phyloP scores from a whole-genome alignment of 2,113 vertebrate species.

The Enhydra lutris region DNA sequence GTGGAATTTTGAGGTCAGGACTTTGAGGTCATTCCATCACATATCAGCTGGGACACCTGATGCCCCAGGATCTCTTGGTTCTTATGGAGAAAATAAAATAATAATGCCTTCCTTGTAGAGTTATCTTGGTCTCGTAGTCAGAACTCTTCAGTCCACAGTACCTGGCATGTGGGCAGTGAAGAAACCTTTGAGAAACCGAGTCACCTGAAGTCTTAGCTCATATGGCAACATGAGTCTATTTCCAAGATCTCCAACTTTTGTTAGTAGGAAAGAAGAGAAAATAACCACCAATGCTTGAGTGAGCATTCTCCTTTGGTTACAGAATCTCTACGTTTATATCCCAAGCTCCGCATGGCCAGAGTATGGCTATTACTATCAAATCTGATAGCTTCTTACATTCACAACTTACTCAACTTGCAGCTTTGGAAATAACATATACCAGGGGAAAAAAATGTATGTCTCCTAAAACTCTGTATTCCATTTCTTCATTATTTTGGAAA shows the following conservation, averaged over 20 bases:
- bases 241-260: neutral
- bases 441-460: neutral
- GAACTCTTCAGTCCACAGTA: no score
- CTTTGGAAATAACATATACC: neutral
- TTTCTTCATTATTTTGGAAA: neutral
- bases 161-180: neutral
- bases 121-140: no score
- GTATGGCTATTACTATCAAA: neutral
- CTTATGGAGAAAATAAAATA: neutral
- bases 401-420: neutral
- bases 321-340: neutral
- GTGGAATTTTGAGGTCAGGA: neutral
- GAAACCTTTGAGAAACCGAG: neutral
- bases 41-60: neutral
- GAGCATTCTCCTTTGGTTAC: neutral
- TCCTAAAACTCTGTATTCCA: neutral
- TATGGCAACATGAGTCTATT: neutral
- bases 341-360: neutral
- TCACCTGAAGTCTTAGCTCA: neutral
- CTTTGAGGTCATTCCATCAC: neutral
- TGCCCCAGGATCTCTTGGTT: fast-evolving
- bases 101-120: neutral
- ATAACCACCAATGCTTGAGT: neutral
- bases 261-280: neutral
- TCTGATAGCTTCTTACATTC: neutral